These are phyloP conservation scores for Apamea epomidion DNA, from an alignment of 2,888 invertebrate genomes.

Conservation along the genomic window DNA sequence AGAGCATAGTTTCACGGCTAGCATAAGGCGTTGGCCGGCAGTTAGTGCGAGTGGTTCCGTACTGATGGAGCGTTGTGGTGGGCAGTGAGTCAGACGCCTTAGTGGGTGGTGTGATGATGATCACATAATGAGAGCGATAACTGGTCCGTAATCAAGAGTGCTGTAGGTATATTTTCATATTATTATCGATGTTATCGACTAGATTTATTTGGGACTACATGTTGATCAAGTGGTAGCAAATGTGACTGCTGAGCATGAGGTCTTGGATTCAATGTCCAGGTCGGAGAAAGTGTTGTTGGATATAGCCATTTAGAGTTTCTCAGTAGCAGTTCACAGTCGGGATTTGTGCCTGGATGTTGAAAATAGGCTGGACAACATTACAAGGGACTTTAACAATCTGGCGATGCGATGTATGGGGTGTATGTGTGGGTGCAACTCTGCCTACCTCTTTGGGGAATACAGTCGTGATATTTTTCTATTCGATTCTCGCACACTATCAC, in stretches of 20 bases:
- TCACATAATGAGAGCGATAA: not conserved
- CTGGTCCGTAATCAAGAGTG: not conserved
- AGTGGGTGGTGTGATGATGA: conserved; percentile 22
- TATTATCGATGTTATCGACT: not conserved
- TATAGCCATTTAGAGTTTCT: not conserved
- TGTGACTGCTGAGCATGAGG: not conserved
- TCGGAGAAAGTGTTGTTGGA: too few species aligned
- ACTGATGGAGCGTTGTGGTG: not conserved
- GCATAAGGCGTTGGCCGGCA: conserved; percentile 1
- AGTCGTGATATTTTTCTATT: not conserved
- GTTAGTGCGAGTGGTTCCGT: conserved; percentile 30
- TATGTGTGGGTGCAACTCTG: not conserved
- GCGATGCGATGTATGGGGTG: not conserved
- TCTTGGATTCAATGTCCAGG: not conserved
- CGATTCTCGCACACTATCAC: not conserved
- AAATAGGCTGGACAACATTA: too few species aligned
- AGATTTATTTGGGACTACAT: not conserved
- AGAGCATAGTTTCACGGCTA: not conserved
- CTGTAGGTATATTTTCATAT: conserved; percentile 14
- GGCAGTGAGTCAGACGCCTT: conserved; percentile 25
- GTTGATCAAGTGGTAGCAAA: not conserved
- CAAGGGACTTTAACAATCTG: not conserved
- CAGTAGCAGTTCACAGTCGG: not conserved
- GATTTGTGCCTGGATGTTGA: not conserved
- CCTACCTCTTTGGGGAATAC: not conserved